phyloP scores from a whole-genome alignment of 2,888 invertebrate genomes.

The Biston stratarius region DNA sequence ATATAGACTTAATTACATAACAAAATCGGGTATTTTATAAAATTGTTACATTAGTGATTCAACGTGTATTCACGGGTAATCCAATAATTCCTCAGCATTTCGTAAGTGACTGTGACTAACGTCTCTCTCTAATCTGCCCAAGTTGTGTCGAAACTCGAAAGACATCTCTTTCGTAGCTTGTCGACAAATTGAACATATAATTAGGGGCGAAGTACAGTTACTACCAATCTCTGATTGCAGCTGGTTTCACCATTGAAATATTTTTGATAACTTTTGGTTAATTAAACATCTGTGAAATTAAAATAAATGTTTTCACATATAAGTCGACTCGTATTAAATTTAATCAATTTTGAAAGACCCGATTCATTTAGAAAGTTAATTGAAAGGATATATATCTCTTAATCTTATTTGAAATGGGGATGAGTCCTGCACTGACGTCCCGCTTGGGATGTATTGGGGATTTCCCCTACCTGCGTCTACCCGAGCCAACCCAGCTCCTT shows the following conservation, averaged over 20 bases:
- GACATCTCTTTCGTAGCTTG: conserved; percentile 49
- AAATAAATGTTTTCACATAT: too few relatives aligned
- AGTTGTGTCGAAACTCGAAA: conserved; percentile 57
- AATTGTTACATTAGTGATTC: conserved; percentile 10
- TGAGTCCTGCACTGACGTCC: too few relatives aligned
- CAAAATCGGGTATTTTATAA: background rate
- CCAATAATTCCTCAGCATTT: conserved; percentile 30
- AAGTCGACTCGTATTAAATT: too few relatives aligned
- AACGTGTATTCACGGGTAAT: conserved; percentile 32
- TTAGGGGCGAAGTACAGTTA: conserved; percentile 65
- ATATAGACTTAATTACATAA: too few relatives aligned
- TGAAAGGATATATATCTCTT: too few relatives aligned
- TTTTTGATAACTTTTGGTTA: conserved; percentile 1
- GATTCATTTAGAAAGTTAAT: too few relatives aligned
- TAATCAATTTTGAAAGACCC: too few relatives aligned
- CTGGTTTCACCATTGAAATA: conserved; percentile 8
- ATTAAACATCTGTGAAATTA: background rate
- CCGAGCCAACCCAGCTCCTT: too few relatives aligned
- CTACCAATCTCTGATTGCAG: conserved; percentile 17
- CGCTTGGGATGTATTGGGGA: too few relatives aligned
- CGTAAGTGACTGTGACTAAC: conserved; percentile 48
- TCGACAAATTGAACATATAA: conserved; percentile 68
- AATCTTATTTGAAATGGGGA: too few relatives aligned
- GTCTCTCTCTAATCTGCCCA: conserved; percentile 50
- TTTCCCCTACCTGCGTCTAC: too few relatives aligned